Base-by-base conservation (phyloP, 1,140 invertebrate genomes). In the Sminthurinus signatus region DNA sequence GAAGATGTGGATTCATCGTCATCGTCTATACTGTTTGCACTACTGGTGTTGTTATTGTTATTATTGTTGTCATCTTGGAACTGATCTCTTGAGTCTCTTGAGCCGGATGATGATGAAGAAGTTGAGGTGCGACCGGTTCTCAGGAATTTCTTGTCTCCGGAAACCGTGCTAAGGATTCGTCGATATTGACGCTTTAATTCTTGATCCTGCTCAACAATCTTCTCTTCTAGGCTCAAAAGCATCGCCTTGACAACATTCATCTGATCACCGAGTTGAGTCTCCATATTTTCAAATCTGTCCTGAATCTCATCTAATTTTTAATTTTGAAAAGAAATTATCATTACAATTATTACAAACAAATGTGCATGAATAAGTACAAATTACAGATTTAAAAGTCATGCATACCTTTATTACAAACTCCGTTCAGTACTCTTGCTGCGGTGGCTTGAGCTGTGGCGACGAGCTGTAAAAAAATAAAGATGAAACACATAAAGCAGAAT, bases 351-450 rank as follows among this genome's bases (percentile, higher is more conserved):
- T n/a, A n/a, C n/a, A n/a, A n/a, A n/a, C n/a, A n/a, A n/a, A n/a
- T n/a, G n/a, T n/a, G n/a, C n/a, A n/a, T n/a, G n/a, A n/a, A n/a
- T n/a, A n/a, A n/a, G n/a, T n/a, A n/a, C n/a, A n/a, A n/a, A n/a
- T n/a, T n/a, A n/a, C n/a, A n/a, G n/a, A n/a, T n/a, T n/a, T n/a
- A n/a, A n/a, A n/a, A n/a, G n/a, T n/a, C n/a, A n/a, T n/a, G 21
- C 72, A 74, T 65, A 80, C 78, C 75, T 23, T 76, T 68, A 56
- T 76, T 80, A 60, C 79, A 80, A 21, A 76, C 72, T 60, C 78
- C 77, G 2, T 77, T 77, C 0, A 80, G 73, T 12, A 80, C 75
- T 60, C 75, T 74, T 5, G 75, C 76, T 5, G 78, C 75, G 1
- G 77, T 80, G 1, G 79, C 75, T 67, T 76, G 74, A 39, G 79